These are phyloP conservation scores for Zosterops japonicus DNA, from an alignment of 2,113 vertebrate species.

Conservation along the genomic window DNA sequence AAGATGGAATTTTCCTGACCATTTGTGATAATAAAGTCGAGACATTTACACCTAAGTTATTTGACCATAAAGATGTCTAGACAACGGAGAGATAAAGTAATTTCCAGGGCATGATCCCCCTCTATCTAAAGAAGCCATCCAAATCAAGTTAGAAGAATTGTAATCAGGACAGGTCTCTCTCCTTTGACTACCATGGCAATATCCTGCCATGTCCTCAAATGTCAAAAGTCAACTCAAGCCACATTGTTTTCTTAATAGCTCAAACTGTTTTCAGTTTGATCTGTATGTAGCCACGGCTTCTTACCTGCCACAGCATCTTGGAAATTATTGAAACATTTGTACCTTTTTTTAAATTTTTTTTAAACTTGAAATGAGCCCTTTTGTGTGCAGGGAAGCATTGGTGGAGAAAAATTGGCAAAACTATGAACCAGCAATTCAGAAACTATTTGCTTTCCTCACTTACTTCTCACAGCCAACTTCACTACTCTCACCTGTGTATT, in stretches of 20 bases:
- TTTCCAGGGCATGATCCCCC: background rate
- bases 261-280: background rate
- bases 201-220: background rate
- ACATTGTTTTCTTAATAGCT: background rate
- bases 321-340: background rate
- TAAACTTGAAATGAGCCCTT: background rate
- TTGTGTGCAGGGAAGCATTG: background rate
- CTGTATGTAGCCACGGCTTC: background rate
- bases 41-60: background rate
- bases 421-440: background rate
- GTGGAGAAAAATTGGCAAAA: background rate
- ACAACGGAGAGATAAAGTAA: background rate
- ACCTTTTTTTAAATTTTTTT: background rate
- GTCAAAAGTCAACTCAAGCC: background rate
- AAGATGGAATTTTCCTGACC: background rate
- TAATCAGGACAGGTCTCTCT: background rate
- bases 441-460: constrained; percentile 19
- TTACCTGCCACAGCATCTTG: background rate
- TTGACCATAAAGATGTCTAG: background rate
- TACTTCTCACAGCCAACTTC: constrained; percentile 20
- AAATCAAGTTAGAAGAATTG: background rate
- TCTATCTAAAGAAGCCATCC: background rate
- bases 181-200: background rate
- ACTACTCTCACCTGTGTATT: constrained; percentile 62
- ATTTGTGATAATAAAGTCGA: background rate